Conservation (phyloP, 2,888 invertebrate species). For the Stenchaetothrips biformis region DNA sequence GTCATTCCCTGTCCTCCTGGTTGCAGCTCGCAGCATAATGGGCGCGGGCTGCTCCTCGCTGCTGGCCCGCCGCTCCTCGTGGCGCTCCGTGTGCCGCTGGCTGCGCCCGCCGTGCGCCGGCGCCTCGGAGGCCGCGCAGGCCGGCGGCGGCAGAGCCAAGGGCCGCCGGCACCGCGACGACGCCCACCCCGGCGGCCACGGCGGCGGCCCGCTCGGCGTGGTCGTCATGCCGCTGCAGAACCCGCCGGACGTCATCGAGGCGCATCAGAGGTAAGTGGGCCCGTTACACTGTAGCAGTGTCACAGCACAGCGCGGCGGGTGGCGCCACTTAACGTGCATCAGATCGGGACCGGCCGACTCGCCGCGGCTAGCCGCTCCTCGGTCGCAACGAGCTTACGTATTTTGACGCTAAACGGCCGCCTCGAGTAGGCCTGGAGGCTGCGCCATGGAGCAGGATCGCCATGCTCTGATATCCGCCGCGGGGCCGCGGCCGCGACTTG, state of each 20-base stretch:
- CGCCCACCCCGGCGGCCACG: neutral
- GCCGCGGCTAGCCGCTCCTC: neutral
- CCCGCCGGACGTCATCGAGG: slow-evolving; percentile 11
- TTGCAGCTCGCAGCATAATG: neutral
- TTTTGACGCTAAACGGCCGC: neutral
- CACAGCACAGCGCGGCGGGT: neutral
- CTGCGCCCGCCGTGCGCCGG: neutral
- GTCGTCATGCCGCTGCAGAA: slow-evolving; percentile 17
- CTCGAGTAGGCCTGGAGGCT: neutral
- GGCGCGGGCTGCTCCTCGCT: neutral
- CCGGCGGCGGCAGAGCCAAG: neutral
- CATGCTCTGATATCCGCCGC: too few relatives aligned
- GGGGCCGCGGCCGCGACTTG: too few relatives aligned
- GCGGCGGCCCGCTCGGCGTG: neutral
- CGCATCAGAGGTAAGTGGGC: slow-evolving; percentile 2
- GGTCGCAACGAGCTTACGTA: neutral
- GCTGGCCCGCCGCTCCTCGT: neutral
- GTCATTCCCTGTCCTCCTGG: neutral
- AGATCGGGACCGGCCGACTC: neutral
- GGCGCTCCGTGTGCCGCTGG: neutral
- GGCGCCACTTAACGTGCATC: neutral
- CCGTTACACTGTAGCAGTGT: neutral
- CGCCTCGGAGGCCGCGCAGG: neutral
- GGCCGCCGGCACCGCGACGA: neutral
- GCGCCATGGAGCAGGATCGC: too few relatives aligned